phyloP scores from a whole-genome alignment of 2,113 vertebrate species.

The Regulus satrapa region DNA sequence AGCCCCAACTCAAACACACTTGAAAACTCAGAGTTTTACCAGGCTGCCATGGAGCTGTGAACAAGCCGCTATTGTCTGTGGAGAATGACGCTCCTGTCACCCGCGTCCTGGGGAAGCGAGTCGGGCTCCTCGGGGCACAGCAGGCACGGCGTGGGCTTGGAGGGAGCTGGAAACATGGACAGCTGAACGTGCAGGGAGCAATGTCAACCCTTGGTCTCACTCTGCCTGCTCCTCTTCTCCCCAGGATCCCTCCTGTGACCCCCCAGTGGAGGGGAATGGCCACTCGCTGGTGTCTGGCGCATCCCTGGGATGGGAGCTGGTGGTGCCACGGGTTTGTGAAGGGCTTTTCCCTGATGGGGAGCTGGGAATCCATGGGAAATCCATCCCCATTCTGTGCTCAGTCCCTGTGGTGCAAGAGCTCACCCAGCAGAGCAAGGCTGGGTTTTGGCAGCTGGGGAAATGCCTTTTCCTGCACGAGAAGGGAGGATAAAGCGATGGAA shows the following conservation, averaged over 20 bases:
- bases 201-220: background rate
- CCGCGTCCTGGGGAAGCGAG: fast-evolving
- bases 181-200: background rate
- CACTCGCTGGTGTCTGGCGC: fast-evolving
- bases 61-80: background rate
- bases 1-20: conserved; percentile 53
- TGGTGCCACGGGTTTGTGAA: fast-evolving
- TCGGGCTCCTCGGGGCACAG: background rate
- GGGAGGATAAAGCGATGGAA: background rate
- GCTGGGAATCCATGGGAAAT: fast-evolving
- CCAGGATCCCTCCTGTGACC: background rate
- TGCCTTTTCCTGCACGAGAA: background rate
- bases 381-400: fast-evolving
- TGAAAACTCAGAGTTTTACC: background rate
- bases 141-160: background rate
- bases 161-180: background rate
- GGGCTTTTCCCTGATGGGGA: background rate
- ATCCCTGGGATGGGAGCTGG: background rate
- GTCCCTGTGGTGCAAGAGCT: fast-evolving
- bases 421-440: background rate
- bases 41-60: background rate
- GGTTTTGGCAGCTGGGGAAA: background rate
- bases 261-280: fast-evolving
- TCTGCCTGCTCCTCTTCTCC: background rate
- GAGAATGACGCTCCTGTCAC: background rate